phyloP scores from a whole-genome alignment of 2,113 vertebrate genomes.

The Lathamus discolor region DNA sequence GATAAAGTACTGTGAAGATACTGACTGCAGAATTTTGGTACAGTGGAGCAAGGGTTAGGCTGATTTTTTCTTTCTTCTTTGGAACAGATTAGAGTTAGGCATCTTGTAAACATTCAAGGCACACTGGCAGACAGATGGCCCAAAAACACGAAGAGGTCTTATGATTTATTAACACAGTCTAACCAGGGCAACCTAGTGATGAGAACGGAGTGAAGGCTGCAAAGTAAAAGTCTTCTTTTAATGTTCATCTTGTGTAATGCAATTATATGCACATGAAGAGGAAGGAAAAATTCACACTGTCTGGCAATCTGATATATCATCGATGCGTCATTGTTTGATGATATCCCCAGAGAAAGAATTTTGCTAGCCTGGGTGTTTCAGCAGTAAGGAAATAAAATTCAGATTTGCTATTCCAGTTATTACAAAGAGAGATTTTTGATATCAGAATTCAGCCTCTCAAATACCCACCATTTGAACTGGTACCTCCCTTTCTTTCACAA shows the following conservation, averaged over 20 bases:
- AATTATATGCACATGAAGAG: neutral
- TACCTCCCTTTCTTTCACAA: neutral
- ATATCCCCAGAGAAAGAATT: neutral
- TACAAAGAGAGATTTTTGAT: neutral
- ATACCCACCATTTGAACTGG: neutral
- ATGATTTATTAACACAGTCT: neutral
- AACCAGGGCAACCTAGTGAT: neutral
- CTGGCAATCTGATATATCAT: neutral
- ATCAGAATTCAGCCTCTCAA: neutral
- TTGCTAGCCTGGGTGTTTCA: neutral
- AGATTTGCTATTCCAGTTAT: neutral
- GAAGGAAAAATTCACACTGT: neutral
- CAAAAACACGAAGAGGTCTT: neutral
- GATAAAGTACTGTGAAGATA: neutral
- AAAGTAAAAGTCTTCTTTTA: neutral
- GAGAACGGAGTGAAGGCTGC: neutral
- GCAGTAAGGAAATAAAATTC: neutral
- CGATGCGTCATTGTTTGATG: neutral
- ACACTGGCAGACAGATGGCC: neutral
- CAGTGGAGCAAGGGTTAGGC: neutral
- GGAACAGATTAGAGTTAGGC: neutral
- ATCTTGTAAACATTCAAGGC: neutral
- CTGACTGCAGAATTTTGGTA: neutral
- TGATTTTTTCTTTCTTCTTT: neutral
- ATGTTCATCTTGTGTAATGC: neutral